Evolutionary conservation across 2,113 vertebrate species (phyloP).

Genomic region (Bambusicola thoracicus): DNA sequence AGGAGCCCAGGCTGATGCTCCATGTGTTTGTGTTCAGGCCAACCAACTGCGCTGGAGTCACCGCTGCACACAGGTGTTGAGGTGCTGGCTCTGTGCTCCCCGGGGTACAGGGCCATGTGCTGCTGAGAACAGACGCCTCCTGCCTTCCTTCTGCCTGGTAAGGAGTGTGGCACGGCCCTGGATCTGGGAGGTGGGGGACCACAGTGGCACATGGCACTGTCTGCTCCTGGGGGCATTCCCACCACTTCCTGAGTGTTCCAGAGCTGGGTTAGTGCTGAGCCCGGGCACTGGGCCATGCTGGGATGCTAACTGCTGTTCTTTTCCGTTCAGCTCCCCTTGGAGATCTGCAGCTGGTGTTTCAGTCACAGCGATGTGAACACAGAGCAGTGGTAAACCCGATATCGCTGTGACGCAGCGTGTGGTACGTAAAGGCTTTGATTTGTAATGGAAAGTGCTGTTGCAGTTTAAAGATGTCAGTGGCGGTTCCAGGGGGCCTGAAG

Average conservation of each 20-base stretch:
- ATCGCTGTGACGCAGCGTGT: background rate
- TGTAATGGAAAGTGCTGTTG: background rate
- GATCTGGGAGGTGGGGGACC: background rate
- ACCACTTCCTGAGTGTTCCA: fast-evolving
- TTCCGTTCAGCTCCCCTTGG: fast-evolving
- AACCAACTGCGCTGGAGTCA: fast-evolving
- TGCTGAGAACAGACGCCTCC: fast-evolving
- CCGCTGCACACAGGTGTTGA: fast-evolving
- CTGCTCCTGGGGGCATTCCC: background rate
- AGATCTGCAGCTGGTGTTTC: background rate
- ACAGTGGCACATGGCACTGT: too few species aligned
- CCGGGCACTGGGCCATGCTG: background rate
- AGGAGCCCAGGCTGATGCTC: background rate
- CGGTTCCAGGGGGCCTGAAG: too few species aligned
- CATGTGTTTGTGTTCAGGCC: fast-evolving
- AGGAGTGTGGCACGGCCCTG: fast-evolving
- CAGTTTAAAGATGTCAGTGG: background rate
- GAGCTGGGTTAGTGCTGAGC: background rate
- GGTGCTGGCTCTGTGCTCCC: fast-evolving
- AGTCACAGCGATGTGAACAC: background rate
- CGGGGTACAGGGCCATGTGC: fast-evolving
- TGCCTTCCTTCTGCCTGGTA: fast-evolving
- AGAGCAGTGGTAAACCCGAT: fast-evolving
- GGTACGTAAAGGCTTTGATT: background rate
- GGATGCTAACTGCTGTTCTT: fast-evolving